phyloP scores from a whole-genome alignment of 2,113 vertebrate species.

The Amphilophus citrinellus region DNA sequence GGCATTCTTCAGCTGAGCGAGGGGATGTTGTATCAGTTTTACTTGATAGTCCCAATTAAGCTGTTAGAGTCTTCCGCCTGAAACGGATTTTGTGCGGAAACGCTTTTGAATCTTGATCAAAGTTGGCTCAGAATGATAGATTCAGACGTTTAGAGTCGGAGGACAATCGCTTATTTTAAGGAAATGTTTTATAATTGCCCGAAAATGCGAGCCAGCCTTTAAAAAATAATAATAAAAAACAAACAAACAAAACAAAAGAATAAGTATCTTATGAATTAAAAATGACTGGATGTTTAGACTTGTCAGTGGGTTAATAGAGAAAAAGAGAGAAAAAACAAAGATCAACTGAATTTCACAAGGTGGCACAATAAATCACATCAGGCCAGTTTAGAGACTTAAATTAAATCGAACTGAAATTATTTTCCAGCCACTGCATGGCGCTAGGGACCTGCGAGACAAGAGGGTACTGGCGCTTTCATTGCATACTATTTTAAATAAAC shows the following conservation, averaged over 20 bases:
- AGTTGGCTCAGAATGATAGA: constrained; percentile 32
- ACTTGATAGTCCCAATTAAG: constrained; percentile 73
- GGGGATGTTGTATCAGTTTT: constrained; percentile 79
- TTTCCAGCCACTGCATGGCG: constrained; percentile 73
- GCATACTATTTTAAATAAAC: background rate
- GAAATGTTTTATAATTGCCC: background rate
- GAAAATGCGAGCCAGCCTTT: background rate
- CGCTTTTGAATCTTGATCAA: constrained; percentile 66
- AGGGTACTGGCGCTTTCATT: background rate
- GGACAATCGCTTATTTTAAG: constrained; percentile 3
- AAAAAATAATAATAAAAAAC: background rate
- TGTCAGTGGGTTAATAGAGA: background rate
- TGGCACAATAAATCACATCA: constrained; percentile 42
- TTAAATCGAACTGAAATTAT: background rate
- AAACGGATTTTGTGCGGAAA: constrained; percentile 47
- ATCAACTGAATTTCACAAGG: constrained; percentile 11
- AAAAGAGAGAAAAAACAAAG: background rate
- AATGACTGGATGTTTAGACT: background rate
- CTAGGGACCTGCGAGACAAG: constrained; percentile 59
- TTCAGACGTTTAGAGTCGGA: constrained; percentile 1
- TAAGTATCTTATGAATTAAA: background rate
- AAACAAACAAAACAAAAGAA: background rate
- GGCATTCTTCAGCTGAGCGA: constrained; percentile 59
- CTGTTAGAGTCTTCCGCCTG: constrained; percentile 56
- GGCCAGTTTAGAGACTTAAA: constrained; percentile 1